Evolutionary conservation across 2,797 vertebrate species (phyloP), one percentile per base, ranked within the genome.

Genomic region (Tragopan temminckii): DNA sequence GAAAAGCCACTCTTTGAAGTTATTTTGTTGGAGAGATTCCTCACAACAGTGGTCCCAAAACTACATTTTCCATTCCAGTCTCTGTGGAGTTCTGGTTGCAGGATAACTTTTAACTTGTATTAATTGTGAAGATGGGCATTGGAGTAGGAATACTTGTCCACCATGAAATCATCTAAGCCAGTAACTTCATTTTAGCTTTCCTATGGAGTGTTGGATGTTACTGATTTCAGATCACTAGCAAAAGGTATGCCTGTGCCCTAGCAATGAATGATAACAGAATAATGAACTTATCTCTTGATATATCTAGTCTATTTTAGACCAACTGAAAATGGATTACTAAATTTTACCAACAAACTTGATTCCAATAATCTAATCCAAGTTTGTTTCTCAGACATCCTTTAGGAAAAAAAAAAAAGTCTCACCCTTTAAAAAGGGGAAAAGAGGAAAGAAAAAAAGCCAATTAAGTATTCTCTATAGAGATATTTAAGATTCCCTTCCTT

Each of bases 401-500:
- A 18, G 5, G 14, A 43, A 9, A 43, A 43, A 43, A 42, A 40
- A 42, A 43, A 18, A 18, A 43, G 42, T 58, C 80, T 86, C 76
- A 66, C 80, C 67, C 82, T 91, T 93, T 88, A 76, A 93, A 77
- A 68, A 55, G 17, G 24, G 45, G 61, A 57, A 40, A 33, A 1
- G 2, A n/a, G 68, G 62, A 69, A 43, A 38, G 38, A 45, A 31
- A 63, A 88, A 87, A 74, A 42, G 23, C 48, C 27, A 85, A 80
- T 76, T 61, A 86, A 92, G 83, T 79, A 53, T 69, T 95, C 85
- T 89, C 85, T n/a, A 13, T 40, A n/a, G 87, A 95, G 25, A 89
- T 33, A 67, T 88, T 88, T 84, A 79, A 94, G 43, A 83, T 70
- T 92, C 74, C 67, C 82, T 94, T 92, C 92, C 89, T 95, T 89